Base-by-base conservation (phyloP, 2,888 invertebrate genomes). In the Drosophila fungiperda region DNA sequence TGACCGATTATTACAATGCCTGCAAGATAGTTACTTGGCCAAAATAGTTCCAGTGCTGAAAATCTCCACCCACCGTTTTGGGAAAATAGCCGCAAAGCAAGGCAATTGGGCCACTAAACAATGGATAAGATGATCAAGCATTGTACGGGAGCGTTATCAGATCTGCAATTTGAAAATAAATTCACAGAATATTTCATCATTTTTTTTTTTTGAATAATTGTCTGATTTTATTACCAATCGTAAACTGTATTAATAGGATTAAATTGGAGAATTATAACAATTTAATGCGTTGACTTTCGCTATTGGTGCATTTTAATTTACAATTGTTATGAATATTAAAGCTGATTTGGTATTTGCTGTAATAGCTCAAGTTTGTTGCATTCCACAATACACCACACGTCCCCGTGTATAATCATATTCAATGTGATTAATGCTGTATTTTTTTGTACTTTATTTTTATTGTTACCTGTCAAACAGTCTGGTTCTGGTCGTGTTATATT, bases 1-100 rank as follows among this genome's bases (percentile, higher is more conserved):
- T 85, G 84, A 82, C 90, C 84, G 70, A 79, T 84, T 69, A 87
- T 84, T 84, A 85, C 83, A 71, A 72, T 73, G 68, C 68, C 66
- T 67, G 68, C 80, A 71, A 82, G 83, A 75, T 82, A 66, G 78
- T 69, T 84, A 84, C 81, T 87, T 75, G 70, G n/a, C 54, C 6
- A 55, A 38, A 73, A 83, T 57, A 62, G 67, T 57, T 55, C 64
- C 50, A 70, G 52, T 54, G 66, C 48, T 33, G n/a, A 48, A 50
- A 42, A 65, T 71, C 63, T 59, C 64, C 90, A 70, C 90, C 90
- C 83, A 87, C 68, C 69, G 67, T 64, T 66, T 69, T 17, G 17
- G 17, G 9, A 26, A 35, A 40, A 59, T 78, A 40, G 60, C 26
- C 9, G 35, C 29, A 48, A 49, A 72, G 68, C 74, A 69, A 78